A percentile compares a stretch with the other conserved stretches of the same genome.
phyloP scores from a whole-genome alignment of 2,113 vertebrate species.

The Brachypteracias leptosomus region DNA sequence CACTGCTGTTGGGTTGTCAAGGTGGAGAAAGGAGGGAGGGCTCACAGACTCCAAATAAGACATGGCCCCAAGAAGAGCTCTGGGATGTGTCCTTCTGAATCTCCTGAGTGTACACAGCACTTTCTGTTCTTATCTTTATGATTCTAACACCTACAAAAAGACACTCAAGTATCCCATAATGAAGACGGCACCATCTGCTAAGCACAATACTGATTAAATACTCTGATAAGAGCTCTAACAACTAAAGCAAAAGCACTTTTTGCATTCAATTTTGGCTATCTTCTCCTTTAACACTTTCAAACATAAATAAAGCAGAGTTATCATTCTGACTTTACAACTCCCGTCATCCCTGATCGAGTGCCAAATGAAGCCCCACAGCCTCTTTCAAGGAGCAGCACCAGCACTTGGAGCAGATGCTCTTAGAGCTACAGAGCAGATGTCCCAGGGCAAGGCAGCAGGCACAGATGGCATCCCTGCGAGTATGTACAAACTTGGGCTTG shows the following conservation, averaged over 20 bases:
- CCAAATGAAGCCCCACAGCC: conserved; percentile 47
- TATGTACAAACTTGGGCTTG: conserved; percentile 51
- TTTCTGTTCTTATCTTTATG: not conserved
- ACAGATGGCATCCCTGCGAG: conserved; percentile 44
- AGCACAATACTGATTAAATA: not conserved
- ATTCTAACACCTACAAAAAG: not conserved
- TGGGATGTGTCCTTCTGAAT: not conserved
- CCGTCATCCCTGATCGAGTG: not conserved
- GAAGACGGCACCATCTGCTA: not conserved
- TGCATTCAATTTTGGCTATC: not conserved
- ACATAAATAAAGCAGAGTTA: conserved; percentile 26
- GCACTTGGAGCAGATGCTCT: conserved; percentile 34
- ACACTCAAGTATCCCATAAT: not conserved
- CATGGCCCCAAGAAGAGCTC: fast-evolving
- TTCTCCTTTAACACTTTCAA: not conserved
- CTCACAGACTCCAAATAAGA: not conserved
- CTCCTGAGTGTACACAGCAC: not conserved
- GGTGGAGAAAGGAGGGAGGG: not conserved
- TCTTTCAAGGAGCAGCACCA: conserved; percentile 38
- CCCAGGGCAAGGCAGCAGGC: conserved; percentile 59
- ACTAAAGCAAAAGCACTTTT: not conserved
- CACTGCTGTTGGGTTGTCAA: not conserved
- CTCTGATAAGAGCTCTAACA: not conserved
- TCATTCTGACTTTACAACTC: not conserved
- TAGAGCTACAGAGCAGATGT: conserved; percentile 55